Percentiles rank a stretch among this genome's conserved stretches.
Evolutionary conservation across 1,140 invertebrate species (phyloP).

Genomic region (Odontomachus brunneus): DNA sequence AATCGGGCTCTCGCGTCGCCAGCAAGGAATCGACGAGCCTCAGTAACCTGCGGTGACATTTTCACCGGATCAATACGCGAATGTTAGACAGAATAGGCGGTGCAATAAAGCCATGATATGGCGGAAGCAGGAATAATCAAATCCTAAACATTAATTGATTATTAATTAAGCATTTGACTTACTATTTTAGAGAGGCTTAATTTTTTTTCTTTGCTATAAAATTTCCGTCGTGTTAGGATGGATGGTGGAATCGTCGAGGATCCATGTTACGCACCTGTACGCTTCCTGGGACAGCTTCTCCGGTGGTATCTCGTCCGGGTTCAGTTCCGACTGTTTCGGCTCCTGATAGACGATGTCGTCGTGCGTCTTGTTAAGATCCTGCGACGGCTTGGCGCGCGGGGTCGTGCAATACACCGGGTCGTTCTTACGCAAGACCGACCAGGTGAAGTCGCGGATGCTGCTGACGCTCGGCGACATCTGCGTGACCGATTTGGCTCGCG

Average conservation of each 20-base stretch:
- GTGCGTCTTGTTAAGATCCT: constrained; percentile 74
- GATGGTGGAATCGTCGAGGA: too few species aligned
- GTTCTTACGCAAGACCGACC: constrained; percentile 82
- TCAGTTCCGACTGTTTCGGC: constrained; percentile 74
- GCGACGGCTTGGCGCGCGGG: constrained; percentile 70
- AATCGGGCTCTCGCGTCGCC: constrained; percentile 88
- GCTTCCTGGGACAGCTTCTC: constrained; percentile 90
- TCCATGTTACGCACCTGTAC: constrained; percentile 81
- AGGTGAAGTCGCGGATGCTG: constrained; percentile 79
- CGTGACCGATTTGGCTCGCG: constrained; percentile 82
- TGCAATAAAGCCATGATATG: too few species aligned
- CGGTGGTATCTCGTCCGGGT: constrained; percentile 86
- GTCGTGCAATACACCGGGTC: constrained; percentile 76
- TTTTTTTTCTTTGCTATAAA: too few species aligned
- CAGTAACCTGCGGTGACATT: constrained; percentile 83
- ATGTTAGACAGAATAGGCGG: neutral
- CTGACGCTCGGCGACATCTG: constrained; percentile 79
- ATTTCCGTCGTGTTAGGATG: too few species aligned
- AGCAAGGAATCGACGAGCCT: constrained; percentile 89
- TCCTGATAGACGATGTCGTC: constrained; percentile 76
- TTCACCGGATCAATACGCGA: neutral
- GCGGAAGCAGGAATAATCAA: too few species aligned
- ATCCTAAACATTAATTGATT: too few species aligned
- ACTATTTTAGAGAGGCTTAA: too few species aligned
- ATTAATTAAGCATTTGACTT: too few species aligned